Conservation (phyloP, 2,113 vertebrate genomes). For the Malurus alboscapulatus region DNA sequence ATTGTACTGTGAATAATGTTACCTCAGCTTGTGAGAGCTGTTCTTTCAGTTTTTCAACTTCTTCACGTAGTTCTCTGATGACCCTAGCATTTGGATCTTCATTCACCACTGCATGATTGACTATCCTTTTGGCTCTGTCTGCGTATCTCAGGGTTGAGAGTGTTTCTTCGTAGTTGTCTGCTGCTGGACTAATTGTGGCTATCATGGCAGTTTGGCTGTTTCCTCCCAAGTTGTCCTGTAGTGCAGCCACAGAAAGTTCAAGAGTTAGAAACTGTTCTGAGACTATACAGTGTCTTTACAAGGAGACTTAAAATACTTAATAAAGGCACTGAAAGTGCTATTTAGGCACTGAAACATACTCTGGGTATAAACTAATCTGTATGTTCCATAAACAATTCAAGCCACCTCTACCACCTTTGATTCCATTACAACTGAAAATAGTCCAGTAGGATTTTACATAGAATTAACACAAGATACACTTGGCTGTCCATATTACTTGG, state of each 20-base stretch:
- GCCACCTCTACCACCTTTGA: background rate
- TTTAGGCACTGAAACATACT: background rate
- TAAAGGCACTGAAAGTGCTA: background rate
- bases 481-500: background rate
- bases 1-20: background rate
- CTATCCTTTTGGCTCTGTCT: conserved; percentile 95
- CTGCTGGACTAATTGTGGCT: conserved; percentile 94
- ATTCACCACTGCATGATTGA: conserved; percentile 95
- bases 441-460: background rate
- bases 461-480: background rate
- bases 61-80: conserved; percentile 94
- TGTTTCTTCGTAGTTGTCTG: conserved; percentile 98
- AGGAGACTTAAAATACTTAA: background rate
- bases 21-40: conserved; percentile 97
- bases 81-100: conserved; percentile 97
- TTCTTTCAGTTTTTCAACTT: conserved; percentile 93
- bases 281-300: background rate
- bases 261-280: background rate
- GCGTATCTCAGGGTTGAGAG: conserved; percentile 94
- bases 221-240: conserved; percentile 94
- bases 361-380: background rate
- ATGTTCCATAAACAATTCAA: background rate
- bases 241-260: background rate
- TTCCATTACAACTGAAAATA: background rate
- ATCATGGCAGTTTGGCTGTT: conserved; percentile 99